These are phyloP conservation scores for Cloeon dipterum DNA, from an alignment of 2,888 invertebrate species.

Conservation along the genomic window DNA sequence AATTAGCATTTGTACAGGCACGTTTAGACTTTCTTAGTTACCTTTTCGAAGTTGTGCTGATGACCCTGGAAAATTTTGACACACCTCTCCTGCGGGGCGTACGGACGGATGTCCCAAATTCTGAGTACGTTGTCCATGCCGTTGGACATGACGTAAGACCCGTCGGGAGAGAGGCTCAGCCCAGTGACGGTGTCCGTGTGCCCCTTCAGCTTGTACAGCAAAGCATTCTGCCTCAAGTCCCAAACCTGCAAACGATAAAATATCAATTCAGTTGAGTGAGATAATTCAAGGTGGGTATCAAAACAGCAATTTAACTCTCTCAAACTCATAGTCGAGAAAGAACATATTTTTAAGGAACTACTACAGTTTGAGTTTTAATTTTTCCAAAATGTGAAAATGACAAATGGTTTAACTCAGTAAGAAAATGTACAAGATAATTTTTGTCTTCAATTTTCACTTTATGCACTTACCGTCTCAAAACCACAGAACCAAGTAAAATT, in stretches of 20 bases:
- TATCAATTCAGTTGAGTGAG: neutral
- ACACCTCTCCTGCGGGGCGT: constrained; percentile 79
- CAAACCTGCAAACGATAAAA: constrained; percentile 32
- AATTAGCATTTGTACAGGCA: neutral
- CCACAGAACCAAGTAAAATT: no score
- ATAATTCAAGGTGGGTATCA: constrained; percentile 1
- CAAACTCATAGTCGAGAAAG: no score
- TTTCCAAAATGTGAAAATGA: no score
- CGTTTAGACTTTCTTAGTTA: constrained; percentile 9
- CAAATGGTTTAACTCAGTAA: no score
- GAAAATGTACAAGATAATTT: no score
- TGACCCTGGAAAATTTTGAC: constrained; percentile 81
- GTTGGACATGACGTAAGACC: constrained; percentile 81
- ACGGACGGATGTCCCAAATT: constrained; percentile 93
- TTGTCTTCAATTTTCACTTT: no score
- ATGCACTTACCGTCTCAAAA: no score
- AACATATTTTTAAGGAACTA: no score
- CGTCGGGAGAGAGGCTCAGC: constrained; percentile 58
- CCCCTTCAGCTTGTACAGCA: constrained; percentile 66
- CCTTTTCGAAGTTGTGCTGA: constrained; percentile 92
- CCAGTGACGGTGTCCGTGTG: constrained; percentile 91
- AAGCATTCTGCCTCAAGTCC: constrained; percentile 55
- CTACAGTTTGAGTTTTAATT: no score
- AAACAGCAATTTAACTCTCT: no score
- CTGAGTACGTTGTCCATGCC: constrained; percentile 90